phyloP scores from a whole-genome alignment of 2,113 vertebrate genomes.

The Saccopteryx bilineata region DNA sequence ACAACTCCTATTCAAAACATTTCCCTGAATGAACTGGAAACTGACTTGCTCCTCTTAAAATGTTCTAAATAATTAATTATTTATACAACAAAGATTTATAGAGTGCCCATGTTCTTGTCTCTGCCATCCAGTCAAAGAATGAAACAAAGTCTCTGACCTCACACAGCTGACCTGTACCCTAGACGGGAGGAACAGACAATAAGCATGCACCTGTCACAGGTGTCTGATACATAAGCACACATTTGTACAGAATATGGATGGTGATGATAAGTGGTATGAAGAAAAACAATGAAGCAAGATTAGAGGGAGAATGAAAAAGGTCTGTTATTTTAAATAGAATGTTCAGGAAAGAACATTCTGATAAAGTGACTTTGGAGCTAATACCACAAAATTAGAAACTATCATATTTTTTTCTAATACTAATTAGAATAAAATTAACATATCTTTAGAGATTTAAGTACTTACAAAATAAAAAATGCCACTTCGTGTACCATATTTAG shows the following conservation, averaged over 20 bases:
- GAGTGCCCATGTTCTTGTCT: background rate
- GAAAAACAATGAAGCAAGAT: background rate
- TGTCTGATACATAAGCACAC: background rate
- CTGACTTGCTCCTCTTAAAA: constrained; percentile 18
- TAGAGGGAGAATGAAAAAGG: background rate
- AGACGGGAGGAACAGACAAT: background rate
- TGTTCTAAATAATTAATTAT: constrained; percentile 45
- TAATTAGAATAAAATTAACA: constrained; percentile 48
- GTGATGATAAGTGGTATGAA: background rate
- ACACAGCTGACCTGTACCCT: background rate
- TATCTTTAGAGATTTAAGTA: background rate
- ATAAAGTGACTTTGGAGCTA: constrained; percentile 6
- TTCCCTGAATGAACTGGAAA: constrained; percentile 61
- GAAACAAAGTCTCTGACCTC: background rate
- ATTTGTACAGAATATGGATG: background rate
- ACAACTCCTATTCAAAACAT: constrained; percentile 28
- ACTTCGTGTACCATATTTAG: background rate
- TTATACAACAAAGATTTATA: constrained; percentile 45
- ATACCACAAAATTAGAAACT: background rate
- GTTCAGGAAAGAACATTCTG: background rate
- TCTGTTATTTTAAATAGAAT: background rate
- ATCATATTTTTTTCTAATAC: constrained; percentile 51
- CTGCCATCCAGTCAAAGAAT: background rate
- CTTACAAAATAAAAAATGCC: background rate
- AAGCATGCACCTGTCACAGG: background rate